A percentile compares a stretch with the other conserved stretches of the same genome.
Evolutionary conservation across 2,797 vertebrate genomes (phyloP).

Genomic region (Anas georgica): DNA sequence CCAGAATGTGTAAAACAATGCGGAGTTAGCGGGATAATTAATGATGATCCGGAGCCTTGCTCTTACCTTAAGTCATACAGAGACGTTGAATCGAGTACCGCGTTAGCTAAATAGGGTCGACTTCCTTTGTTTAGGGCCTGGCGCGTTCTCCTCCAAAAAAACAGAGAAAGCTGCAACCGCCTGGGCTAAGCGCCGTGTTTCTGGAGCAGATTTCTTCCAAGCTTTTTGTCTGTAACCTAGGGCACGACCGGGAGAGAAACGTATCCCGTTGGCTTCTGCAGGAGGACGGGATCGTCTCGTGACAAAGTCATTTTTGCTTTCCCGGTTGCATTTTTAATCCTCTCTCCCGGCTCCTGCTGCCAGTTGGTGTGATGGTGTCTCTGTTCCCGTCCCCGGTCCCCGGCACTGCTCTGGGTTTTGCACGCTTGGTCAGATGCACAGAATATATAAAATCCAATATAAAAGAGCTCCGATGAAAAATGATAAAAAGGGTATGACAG

Average conservation of each 20-base stretch:
- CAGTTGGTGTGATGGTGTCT: not conserved
- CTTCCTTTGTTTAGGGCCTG: not conserved
- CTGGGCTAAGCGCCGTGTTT: no score
- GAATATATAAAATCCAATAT: not conserved
- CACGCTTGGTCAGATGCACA: not conserved
- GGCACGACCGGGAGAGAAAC: not conserved
- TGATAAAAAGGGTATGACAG: not conserved
- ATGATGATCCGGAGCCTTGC: slow-evolving; percentile 21
- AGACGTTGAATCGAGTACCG: not conserved
- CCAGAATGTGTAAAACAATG: slow-evolving; percentile 45
- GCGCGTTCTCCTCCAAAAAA: not conserved
- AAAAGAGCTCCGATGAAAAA: not conserved
- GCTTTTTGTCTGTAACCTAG: not conserved
- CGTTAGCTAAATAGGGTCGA: not conserved
- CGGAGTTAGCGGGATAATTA: slow-evolving; percentile 54
- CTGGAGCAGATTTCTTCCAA: not conserved
- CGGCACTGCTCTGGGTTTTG: not conserved
- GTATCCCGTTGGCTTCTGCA: not conserved
- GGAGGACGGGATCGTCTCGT: not conserved
- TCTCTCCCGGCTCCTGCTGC: rapidly evolving
- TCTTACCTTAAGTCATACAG: not conserved
- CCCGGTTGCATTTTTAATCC: not conserved
- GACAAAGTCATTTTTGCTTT: not conserved
- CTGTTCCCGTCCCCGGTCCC: not conserved
- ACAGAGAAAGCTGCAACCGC: not conserved